Evolutionary conservation across 35 echinoderm and acorn worm species (phyloP), one percentile per base, ranked within the genome.

Genomic region (Holothuria glaberrima): DNA sequence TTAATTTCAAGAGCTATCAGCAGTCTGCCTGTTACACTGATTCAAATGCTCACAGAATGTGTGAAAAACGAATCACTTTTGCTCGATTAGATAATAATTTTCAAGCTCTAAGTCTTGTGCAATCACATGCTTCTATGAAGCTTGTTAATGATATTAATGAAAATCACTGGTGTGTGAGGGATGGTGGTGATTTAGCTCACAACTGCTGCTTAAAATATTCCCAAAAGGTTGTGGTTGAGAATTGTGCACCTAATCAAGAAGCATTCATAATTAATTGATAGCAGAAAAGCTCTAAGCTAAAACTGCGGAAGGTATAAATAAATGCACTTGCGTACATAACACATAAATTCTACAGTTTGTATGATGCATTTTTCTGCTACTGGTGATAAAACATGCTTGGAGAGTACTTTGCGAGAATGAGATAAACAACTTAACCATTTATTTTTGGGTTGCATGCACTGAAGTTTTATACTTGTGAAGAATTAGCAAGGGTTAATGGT

Each of bases 31-130:
- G 50, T 54, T 54, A 54, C 50, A 14, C 50, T 54, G 50, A 54
- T 54, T 5, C 50, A 54, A 54, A 17, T 54, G 50, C 50, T 54
- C 50, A 14, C 31, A 75, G 33, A 22, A 78, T 35, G 20, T 34
- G 69, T 73, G 69, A 35, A 38, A 73, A 73, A 73, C 24, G 30
- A 38, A 78, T 48, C 50, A 16, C 38, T 5, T n/a, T 24, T 50
- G 74, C 41, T 48, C 50, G 41, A 78, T 78, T 78, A 48, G 35
- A 73, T 73, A 73, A 73, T 73, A 73, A 73, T 73, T 48, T 78
- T 19, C 50, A 14, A 48, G 74, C 27, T 35, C 27, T 48, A 20
- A 78, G 50, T 22, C 38, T 33, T 78, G 4, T 78, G n/a, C 74
- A 78, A 28, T 28, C 44, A 21, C 35, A 78, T 13, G 38, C 71